Conservation (phyloP, 2,113 vertebrate species). For the Ammodytes dubius region DNA sequence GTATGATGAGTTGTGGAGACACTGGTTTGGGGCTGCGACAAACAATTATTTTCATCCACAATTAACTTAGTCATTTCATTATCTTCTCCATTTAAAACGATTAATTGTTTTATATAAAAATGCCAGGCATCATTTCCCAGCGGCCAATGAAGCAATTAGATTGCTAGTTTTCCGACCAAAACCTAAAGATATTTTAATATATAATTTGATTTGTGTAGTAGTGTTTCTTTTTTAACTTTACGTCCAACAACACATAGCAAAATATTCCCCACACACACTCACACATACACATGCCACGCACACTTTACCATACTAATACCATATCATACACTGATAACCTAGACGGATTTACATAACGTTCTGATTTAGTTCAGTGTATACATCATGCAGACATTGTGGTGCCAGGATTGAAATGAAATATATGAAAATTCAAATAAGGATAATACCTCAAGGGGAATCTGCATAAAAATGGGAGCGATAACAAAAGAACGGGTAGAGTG, state of each 20-base stretch:
- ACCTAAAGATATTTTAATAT: background rate
- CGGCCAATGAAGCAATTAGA: background rate
- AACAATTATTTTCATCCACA: background rate
- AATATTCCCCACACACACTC: background rate
- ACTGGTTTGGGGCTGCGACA: background rate
- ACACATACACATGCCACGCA: background rate
- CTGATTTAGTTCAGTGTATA: slow-evolving; percentile 45
- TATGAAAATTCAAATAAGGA: slow-evolving; percentile 59
- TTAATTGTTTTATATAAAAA: background rate
- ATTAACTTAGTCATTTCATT: background rate
- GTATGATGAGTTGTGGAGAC: background rate
- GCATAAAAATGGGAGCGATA: slow-evolving; percentile 72
- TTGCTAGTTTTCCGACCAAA: background rate
- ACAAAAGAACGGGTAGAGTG: slow-evolving; percentile 63
- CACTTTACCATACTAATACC: background rate
- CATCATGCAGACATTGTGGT: slow-evolving; percentile 47
- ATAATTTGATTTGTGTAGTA: background rate
- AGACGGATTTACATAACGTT: slow-evolving; percentile 52
- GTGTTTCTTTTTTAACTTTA: background rate
- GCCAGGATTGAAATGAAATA: slow-evolving; percentile 61
- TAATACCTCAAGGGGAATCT: slow-evolving; percentile 71
- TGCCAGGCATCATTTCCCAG: background rate
- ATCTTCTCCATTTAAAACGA: background rate
- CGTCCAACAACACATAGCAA: background rate
- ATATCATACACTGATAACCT: slow-evolving; percentile 37